phyloP scores from a whole-genome alignment of 1,140 invertebrate genomes.

The Drosophila auraria region DNA sequence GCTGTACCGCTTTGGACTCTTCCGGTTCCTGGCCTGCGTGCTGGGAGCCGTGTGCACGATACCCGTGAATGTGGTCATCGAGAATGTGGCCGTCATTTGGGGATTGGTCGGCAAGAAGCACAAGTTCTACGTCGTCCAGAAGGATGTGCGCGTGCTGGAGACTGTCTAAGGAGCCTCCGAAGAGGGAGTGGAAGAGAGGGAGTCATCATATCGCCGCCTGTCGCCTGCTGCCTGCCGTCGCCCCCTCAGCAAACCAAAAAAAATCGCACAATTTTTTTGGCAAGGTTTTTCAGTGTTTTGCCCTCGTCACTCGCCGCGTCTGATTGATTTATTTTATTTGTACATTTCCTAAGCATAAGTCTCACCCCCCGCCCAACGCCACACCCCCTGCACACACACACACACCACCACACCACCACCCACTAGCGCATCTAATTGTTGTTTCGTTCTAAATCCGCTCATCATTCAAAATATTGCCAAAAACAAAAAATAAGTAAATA shows the following conservation, averaged over 20 bases:
- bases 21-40: conserved; percentile 92
- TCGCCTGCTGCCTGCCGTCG: conserved; percentile 4
- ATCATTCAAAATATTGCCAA: conserved; percentile 39
- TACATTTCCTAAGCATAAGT: conserved; percentile 56
- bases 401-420: conserved; percentile 3
- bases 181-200: background rate
- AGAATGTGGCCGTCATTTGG: conserved; percentile 97
- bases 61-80: conserved; percentile 96
- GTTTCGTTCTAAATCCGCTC: conserved; percentile 48
- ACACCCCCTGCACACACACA: conserved; percentile 1
- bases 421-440: conserved; percentile 42
- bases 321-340: conserved; percentile 56
- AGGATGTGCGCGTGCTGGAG: conserved; percentile 89
- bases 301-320: conserved; percentile 20
- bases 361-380: conserved; percentile 4
- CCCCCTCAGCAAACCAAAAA: conserved; percentile 29
- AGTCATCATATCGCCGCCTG: conserved; percentile 34
- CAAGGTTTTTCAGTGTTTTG: conserved; percentile 18
- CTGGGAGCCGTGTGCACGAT: conserved; percentile 94
- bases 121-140: conserved; percentile 98
- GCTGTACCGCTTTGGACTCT: conserved; percentile 92
- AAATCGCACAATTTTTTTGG: conserved; percentile 47
- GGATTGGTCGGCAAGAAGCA: conserved; percentile 96
- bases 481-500: conserved; percentile 12
- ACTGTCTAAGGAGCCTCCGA: conserved; percentile 58